A percentile compares a stretch with the other conserved stretches of the same genome.
phyloP scores from a whole-genome alignment of 2,113 vertebrate genomes.

The Notechis scutatus region DNA sequence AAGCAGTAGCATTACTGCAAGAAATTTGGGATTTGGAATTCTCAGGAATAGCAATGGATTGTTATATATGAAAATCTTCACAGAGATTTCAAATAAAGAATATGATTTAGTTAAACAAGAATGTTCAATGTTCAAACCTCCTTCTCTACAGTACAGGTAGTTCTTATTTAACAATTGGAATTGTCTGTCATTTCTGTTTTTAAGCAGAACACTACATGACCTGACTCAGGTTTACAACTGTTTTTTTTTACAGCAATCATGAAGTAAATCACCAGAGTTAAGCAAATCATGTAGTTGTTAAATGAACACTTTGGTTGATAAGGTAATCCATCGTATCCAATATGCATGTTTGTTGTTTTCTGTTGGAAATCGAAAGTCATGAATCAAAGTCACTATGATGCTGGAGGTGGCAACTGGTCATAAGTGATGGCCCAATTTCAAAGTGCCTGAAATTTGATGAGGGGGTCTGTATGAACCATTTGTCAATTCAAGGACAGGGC shows the following conservation, averaged over 20 bases:
- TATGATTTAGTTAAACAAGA: neutral
- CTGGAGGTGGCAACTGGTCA: neutral
- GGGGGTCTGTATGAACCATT: neutral
- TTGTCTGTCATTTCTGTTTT: neutral
- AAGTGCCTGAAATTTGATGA: neutral
- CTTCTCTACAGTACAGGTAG: neutral
- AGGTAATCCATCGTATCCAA: too few relatives aligned
- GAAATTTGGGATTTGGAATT: neutral
- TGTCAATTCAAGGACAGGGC: neutral
- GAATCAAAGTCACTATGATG: neutral
- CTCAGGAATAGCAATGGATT: neutral
- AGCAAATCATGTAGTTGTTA: too few relatives aligned
- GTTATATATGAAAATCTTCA: neutral
- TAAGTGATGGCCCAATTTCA: neutral
- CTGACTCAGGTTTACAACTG: too few relatives aligned
- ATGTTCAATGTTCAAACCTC: neutral
- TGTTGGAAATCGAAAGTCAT: neutral
- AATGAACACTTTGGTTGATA: too few relatives aligned
- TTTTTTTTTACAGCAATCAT: too few relatives aligned
- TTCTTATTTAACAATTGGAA: neutral
- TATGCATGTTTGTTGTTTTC: neutral
- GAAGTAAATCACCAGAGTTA: neutral
- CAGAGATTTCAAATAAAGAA: neutral
- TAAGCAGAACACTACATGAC: neutral
- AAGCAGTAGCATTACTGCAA: neutral